These are phyloP conservation scores for Agapornis roseicollis DNA, from an alignment of 2,113 vertebrate genomes.

Conservation along the genomic window DNA sequence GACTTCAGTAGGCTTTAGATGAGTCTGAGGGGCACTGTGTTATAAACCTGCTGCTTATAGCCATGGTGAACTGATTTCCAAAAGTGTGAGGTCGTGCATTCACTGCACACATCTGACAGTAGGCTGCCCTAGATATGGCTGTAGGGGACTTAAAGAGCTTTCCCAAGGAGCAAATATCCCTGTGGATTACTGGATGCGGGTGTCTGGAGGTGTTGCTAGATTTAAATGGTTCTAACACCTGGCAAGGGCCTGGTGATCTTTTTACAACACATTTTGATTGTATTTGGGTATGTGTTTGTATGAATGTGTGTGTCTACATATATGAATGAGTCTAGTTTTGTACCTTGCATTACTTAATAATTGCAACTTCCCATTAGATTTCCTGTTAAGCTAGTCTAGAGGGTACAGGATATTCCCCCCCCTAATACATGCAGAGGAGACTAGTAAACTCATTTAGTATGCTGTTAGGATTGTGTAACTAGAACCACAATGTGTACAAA, in stretches of 20 bases:
- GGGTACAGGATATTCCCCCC: background rate
- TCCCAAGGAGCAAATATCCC: background rate
- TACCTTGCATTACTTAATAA: background rate
- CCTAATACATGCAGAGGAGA: background rate
- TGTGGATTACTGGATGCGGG: background rate
- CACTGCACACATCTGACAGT: rapidly evolving
- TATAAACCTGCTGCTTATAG: background rate
- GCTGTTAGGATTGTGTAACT: background rate
- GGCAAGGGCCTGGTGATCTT: background rate
- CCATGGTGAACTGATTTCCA: background rate
- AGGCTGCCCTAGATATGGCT: background rate
- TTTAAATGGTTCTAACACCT: background rate
- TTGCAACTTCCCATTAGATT: background rate
- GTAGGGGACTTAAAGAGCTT: background rate
- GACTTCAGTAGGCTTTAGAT: background rate
- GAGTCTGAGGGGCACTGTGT: background rate
- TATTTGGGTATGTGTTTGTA: background rate
- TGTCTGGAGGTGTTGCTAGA: background rate
- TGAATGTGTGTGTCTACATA: background rate
- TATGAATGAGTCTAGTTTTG: background rate
- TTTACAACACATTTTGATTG: background rate
- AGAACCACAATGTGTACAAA: background rate
- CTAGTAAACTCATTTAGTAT: background rate
- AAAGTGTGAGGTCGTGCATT: background rate
- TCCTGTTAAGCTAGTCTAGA: background rate